phyloP scores from a whole-genome alignment of 2,797 vertebrate genomes.

The Coluber constrictor region DNA sequence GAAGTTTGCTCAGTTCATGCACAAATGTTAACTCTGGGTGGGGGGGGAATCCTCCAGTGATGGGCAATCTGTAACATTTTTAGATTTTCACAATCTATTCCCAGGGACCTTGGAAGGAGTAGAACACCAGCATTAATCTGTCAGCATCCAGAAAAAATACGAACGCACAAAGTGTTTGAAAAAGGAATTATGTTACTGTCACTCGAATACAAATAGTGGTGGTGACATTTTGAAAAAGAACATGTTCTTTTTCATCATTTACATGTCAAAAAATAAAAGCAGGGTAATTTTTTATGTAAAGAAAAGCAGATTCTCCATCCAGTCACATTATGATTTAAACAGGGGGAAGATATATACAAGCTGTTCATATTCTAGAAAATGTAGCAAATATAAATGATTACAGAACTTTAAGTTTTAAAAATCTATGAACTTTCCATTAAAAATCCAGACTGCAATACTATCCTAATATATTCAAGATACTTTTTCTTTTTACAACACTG shows the following conservation, averaged over 20 bases:
- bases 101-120: not conserved
- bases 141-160: not conserved
- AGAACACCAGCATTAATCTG: not conserved
- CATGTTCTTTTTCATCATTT: not conserved
- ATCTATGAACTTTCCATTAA: not conserved
- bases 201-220: not conserved
- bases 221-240: not conserved
- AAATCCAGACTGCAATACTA: not conserved
- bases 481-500: not conserved
- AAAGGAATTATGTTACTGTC: not conserved
- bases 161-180: not conserved
- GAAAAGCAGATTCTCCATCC: not conserved
- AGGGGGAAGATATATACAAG: not conserved
- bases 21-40: not conserved
- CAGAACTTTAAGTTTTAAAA: not conserved
- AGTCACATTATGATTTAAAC: not conserved
- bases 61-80: not conserved
- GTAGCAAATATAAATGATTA: not conserved
- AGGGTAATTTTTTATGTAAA: not conserved
- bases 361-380: not conserved
- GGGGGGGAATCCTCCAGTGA: not conserved
- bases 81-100: not conserved
- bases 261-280: not conserved
- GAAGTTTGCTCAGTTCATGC: not conserved
- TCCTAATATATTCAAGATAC: not conserved